Evolutionary conservation across 2,797 vertebrate species (phyloP), one percentile per base, ranked within the genome.

Genomic region (Graptemys geographica): DNA sequence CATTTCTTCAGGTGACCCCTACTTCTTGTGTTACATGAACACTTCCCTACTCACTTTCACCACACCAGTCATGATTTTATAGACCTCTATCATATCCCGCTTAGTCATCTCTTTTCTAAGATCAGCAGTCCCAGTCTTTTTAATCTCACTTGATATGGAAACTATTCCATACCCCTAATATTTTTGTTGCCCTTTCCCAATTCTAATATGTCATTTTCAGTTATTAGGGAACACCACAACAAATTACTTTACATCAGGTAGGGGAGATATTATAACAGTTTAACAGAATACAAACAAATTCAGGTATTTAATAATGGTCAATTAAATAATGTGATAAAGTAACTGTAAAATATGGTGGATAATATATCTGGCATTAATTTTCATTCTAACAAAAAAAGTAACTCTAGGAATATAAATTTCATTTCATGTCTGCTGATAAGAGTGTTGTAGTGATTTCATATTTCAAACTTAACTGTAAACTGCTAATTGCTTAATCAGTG

Each of bases 381-480:
- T 87, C 57, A 55, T 57, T 90, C 79, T 88, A 72, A 79, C 88
- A 57, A 28, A 47, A 56, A 56, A 91, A 88, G 41, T 81, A 87
- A 89, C 51, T 12, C 57, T 74, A 25, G 12, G n/a, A 33, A 47
- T 89, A 85, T 90, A 86, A 21, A 81, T 80, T 92, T 84, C 6
- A 28, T 88, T 95, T 93, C 79, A 81, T 33, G 76, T 78, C 44
- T 78, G 49, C 52, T 4, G 87, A 59, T 81, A 96, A 96, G 19
- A 94, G 89, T 57, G 89, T 28, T 83, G 56, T 7, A 78, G 28
- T 80, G 87, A 95, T 93, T 94, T 89, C 91, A 84, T 85, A 85
- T 94, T 94, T 92, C 76, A 83, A 90, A 85, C 81, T 72, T 72
- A 92, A 74, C 89, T 94, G 49, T 5, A 92, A 94, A 59, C 55